These are phyloP conservation scores for Chymomyza procnemis DNA, from an alignment of 2,888 invertebrate species.

Conservation along the genomic window DNA sequence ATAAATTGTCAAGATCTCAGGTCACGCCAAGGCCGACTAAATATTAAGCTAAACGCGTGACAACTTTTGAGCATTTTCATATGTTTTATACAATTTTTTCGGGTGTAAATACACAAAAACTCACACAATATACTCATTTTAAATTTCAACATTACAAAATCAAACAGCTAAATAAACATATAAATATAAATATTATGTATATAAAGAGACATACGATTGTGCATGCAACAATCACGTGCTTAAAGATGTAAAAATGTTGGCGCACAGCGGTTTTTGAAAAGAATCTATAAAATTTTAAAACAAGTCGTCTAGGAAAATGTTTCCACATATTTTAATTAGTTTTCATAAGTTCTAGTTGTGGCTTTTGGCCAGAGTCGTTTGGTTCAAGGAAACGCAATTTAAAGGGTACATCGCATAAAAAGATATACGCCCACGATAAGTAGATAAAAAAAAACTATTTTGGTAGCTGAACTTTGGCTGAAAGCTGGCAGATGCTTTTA, in stretches of 20 bases:
- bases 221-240: conserved; percentile 59
- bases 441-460: neutral
- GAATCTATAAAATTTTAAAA: neutral
- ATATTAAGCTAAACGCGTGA: conserved; percentile 34
- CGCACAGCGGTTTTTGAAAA: conserved; percentile 4
- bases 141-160: conserved; percentile 46
- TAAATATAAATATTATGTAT: conserved; percentile 20
- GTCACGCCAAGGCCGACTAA: conserved; percentile 57
- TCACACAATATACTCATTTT: conserved; percentile 18
- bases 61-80: conserved; percentile 18
- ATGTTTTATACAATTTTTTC: conserved; percentile 24
- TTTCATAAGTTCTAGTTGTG: neutral
- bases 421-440: neutral
- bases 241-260: conserved; percentile 34
- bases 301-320: conserved; percentile 21
- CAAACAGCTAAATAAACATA: conserved; percentile 28
- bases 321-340: neutral
- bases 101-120: conserved; percentile 37
- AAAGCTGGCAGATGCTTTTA: neutral
- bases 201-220: conserved; percentile 19
- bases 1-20: conserved; percentile 41
- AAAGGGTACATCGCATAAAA: neutral
- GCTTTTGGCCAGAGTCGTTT: too few relatives aligned
- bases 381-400: neutral
- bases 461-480: neutral